Evolutionary conservation across 2,113 vertebrate genomes (phyloP), one percentile per base, ranked within the genome.

Genomic region (Beaufortia kweichowensis): DNA sequence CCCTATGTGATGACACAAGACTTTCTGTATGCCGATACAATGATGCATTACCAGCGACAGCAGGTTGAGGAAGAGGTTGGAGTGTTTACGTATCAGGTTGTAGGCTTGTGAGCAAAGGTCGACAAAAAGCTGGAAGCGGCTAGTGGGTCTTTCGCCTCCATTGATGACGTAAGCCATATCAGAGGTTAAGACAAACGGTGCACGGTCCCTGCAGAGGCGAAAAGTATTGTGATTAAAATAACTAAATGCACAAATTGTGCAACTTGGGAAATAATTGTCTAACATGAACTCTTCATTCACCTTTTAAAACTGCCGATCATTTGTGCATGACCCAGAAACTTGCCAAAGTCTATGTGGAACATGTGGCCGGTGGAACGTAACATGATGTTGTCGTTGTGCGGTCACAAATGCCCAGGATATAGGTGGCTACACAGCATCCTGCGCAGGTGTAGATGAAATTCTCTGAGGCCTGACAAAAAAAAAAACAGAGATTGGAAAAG

Each of bases 81-180:
- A 94, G 50, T 95, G 94, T 85, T 98, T 99, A 82, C 97, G 91
- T 83, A 98, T 96, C 84, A 98, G 90, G 86, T 99, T 99, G 91
- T 99, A 99, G 72, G 97, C 95, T 84, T 98, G 96, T 75, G 94
- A 97, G 73, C 97, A 98, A 66, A 99, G 92, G 83, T 99, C 97
- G 73, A 99, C 95, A 0, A 99, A 99, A 60, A 98, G 90, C 89
- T 99, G 97, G 83, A 99, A 98, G 75, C 97, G 96, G 66, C 97
- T 97, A 68, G 96, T 98, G 26, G 97, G 96, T 24, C 95, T 95
- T 86, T 99, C 97, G 9, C 97, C 97, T 6, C 96, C 97, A 29
- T 98, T 99, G 82, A 99, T 99, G 84, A 99, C 97, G 19, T 98
- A 99, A 0, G 97, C 97, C 97, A 99, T 99, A 85, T 99, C 97